Conservation (phyloP, 2,888 invertebrate species). For the Scaptomyza cyrtandrae region DNA sequence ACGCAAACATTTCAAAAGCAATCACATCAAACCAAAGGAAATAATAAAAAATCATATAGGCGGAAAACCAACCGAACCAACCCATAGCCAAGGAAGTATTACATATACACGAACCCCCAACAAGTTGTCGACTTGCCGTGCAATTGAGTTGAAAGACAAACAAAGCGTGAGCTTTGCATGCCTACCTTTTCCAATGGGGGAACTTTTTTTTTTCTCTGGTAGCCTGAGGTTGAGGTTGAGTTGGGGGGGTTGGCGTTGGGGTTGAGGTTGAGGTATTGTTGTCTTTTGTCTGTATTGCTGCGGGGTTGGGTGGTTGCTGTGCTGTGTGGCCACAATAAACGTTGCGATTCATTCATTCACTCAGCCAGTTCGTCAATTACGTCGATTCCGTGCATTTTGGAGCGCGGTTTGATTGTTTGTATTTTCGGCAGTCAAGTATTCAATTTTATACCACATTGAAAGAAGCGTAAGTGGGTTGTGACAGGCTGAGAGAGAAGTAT, state of each 20-base stretch:
- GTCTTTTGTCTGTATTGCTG: conserved; percentile 40
- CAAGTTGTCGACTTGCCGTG: conserved; percentile 66
- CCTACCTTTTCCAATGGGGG: conserved; percentile 30
- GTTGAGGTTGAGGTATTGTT: conserved; percentile 10
- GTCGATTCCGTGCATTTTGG: conserved; percentile 66
- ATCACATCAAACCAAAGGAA: conserved; percentile 65
- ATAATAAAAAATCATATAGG: conserved; percentile 66
- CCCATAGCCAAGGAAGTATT: neutral
- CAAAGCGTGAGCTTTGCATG: conserved; percentile 65
- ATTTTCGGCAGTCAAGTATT: conserved; percentile 58
- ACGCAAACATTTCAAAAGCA: conserved; percentile 75
- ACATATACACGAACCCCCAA: conserved; percentile 17
- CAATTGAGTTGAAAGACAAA: conserved; percentile 79
- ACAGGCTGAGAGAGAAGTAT: neutral
- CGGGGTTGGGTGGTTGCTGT: neutral
- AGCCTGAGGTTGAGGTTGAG: neutral
- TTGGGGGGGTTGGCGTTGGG: too few species aligned
- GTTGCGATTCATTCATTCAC: conserved; percentile 48
- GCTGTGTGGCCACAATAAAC: conserved; percentile 62
- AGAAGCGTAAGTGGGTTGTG: neutral
- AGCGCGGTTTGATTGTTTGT: conserved; percentile 69
- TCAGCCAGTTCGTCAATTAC: conserved; percentile 77
- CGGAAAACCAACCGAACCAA: conserved; percentile 41
- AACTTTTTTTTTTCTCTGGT: neutral
- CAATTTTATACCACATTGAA: conserved; percentile 23